Evolutionary conservation across 64 coral and sea anemone species (phyloP), one percentile per base, ranked within the genome.

Genomic region (Porites lutea): DNA sequence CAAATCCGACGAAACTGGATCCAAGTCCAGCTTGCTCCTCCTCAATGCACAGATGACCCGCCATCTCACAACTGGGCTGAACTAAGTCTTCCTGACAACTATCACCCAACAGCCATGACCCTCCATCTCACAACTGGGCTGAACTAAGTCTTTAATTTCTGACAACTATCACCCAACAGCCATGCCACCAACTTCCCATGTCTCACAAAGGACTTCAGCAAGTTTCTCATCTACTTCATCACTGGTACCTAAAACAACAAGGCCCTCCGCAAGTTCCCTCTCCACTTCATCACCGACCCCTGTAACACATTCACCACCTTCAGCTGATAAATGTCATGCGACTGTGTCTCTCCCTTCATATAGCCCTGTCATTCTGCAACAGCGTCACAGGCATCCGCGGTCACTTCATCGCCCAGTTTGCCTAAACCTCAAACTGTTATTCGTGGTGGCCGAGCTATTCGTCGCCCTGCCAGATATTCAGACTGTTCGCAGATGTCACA

Each of bases 391-490:
- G 1, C 21, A 82, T 57, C 75, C 63, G 13, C 83, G 6, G 83
- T 71, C 61, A 50, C 45, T 76, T 50, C 53, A 23, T 82, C 58
- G 14, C 79, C 58, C 21, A 71, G 77, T 93, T 87, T 71, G 57
- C 62, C 74, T 66, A 65, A 14, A 72, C 48, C 61, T 87, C 91
- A 75, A 87, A 68, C 63, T 54, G 74, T 78, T 50, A 79, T 74
- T 72, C 75, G 75, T 13, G 82, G 84, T 93, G 91, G 73, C 12
- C 84, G 62, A 69, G 72, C 81, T 0, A 79, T 88, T 79, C 91
- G 84, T 58, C 84, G 75, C 52, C 84, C 91, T 88, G 91, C 82
- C 72, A 46, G 83, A 68, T 93, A 87, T 78, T 93, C 91, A 70
- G 73, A 93, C 74, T 88, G 78, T 76, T 47, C 5, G 12, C 65